A percentile compares a stretch with the other conserved stretches of the same genome.
Conservation (phyloP, 37 sponge, comb jelly and placozoan species). For the Crambe crambe region DNA sequence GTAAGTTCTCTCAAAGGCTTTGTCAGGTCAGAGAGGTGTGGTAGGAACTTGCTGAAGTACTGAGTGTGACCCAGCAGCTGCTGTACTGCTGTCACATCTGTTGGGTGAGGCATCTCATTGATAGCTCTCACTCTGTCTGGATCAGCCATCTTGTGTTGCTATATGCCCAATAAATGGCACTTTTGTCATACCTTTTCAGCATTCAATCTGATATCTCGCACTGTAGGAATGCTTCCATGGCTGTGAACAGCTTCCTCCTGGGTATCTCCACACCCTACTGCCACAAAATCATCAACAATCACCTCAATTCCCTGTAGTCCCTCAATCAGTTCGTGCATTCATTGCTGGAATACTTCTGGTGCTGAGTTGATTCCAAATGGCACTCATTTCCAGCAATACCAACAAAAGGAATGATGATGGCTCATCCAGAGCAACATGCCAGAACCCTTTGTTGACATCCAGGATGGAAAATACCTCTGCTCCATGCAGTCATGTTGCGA, state of each 20-base stretch:
- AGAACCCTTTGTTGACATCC: constrained; percentile 63
- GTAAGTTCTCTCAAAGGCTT: too few relatives aligned
- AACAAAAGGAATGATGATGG: constrained; percentile 45
- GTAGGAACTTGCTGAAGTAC: constrained; percentile 8
- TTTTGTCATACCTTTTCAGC: neutral
- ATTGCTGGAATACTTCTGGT: constrained; percentile 51
- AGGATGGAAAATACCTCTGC: constrained; percentile 55
- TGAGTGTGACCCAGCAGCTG: neutral
- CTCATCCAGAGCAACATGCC: constrained; percentile 66
- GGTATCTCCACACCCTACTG: constrained; percentile 25
- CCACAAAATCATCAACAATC: constrained; percentile 36
- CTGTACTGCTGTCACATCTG: neutral
- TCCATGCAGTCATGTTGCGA: constrained; percentile 46
- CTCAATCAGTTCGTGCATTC: constrained; percentile 47
- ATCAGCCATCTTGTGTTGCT: constrained; percentile 9
- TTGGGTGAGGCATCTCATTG: too few relatives aligned
- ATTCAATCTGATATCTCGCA: neutral
- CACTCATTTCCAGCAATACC: constrained; percentile 62
- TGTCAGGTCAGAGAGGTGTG: constrained; percentile 1
- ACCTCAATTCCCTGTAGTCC: constrained; percentile 50
- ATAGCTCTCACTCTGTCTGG: too few relatives aligned
- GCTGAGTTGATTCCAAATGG: constrained; percentile 65
- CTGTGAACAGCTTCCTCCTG: neutral
- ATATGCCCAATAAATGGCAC: neutral
- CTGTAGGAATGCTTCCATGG: too few relatives aligned